Conservation (phyloP, 1,140 invertebrate genomes). For the Theocolax elegans region DNA sequence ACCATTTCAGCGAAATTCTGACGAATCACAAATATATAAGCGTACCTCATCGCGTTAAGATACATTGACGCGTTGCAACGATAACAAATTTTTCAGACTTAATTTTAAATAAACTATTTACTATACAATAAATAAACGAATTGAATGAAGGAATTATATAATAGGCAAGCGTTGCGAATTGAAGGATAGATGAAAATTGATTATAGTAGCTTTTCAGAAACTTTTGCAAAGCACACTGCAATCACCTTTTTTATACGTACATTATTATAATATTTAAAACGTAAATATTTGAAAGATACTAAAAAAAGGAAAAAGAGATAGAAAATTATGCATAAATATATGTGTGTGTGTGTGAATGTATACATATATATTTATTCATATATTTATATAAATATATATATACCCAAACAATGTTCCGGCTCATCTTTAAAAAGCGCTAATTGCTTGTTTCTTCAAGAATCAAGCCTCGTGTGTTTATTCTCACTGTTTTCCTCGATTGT, state of each 20-base stretch:
- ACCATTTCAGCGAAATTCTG: conserved; percentile 26
- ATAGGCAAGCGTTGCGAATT: not conserved
- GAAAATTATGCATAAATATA: not conserved
- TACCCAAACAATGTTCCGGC: not conserved
- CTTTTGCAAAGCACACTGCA: conserved; percentile 19
- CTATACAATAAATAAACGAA: not conserved
- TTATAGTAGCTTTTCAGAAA: not conserved
- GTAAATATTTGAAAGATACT: not conserved
- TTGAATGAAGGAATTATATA: not conserved
- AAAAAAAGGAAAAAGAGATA: not conserved
- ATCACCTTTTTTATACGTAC: conserved; percentile 32
- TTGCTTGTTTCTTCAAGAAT: conserved; percentile 27
- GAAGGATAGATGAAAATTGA: conserved; percentile 5
- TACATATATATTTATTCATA: not conserved
- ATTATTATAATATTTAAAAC: not conserved
- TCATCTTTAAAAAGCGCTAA: conserved; percentile 7
- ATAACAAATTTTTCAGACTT: not conserved
- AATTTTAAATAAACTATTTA: conserved; percentile 11
- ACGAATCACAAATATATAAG: conserved; percentile 15
- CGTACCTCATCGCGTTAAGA: conserved; percentile 13
- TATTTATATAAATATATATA: not conserved
- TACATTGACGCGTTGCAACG: not conserved
- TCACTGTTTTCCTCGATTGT: conserved; percentile 27
- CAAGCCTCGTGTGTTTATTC: conserved; percentile 31
- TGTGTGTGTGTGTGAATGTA: not conserved